Evolutionary conservation across 2,888 invertebrate genomes (phyloP).

Genomic region (Leptopterna dolabrata): DNA sequence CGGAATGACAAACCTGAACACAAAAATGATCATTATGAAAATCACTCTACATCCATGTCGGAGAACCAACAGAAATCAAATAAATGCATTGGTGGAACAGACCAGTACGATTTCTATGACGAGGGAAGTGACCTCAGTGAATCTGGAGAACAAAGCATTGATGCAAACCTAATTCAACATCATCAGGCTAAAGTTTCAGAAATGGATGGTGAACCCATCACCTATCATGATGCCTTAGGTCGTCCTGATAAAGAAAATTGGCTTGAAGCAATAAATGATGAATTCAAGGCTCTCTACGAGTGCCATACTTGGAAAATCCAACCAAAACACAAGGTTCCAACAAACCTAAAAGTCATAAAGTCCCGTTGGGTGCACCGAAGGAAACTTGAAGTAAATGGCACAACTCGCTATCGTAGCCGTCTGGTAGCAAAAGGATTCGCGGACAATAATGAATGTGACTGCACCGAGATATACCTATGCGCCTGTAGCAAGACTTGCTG

Average conservation of each 20-base stretch:
- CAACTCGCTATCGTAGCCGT: neutral
- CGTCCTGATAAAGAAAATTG: neutral
- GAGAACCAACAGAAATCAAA: no score
- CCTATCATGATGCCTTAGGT: neutral
- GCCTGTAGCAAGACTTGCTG: neutral
- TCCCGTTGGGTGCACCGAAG: neutral
- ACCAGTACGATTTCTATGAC: no score
- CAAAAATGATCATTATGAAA: no score
- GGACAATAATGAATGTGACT: neutral
- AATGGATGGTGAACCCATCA: neutral
- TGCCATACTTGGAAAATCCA: conserved; percentile 14
- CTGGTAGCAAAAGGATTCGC: neutral
- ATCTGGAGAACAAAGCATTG: no score
- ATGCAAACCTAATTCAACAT: no score
- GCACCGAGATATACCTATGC: neutral
- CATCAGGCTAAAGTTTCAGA: neutral
- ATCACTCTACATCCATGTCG: no score
- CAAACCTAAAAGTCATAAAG: neutral
- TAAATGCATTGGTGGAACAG: no score
- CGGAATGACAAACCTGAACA: no score
- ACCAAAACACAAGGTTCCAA: neutral
- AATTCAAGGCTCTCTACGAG: neutral
- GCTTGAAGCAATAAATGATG: neutral
- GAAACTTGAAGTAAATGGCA: neutral
- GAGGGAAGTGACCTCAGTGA: no score